A percentile compares a stretch with the other conserved stretches of the same genome.
Conservation (phyloP, 2,113 vertebrate species). For the Oryzias celebensis region DNA sequence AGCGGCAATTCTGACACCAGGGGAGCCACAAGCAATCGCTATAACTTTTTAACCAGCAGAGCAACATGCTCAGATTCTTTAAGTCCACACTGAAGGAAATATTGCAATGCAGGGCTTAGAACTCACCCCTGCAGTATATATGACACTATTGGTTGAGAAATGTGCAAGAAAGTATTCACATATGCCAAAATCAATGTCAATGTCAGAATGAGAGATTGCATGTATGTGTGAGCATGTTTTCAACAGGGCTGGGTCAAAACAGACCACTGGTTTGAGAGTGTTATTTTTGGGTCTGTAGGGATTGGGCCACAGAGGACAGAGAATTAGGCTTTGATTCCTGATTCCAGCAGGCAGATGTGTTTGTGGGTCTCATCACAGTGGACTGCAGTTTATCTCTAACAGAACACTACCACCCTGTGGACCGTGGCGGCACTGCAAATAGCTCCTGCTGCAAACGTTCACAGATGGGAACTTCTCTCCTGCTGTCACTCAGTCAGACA, state of each 20-base stretch:
- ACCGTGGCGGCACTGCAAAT: constrained; percentile 23
- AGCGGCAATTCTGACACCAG: constrained; percentile 56
- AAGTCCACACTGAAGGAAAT: constrained; percentile 15
- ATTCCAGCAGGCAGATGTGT: constrained; percentile 31
- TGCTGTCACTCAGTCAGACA: not conserved
- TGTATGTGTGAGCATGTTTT: constrained; percentile 28
- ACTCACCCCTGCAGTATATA: constrained; percentile 13
- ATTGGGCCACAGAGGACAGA: constrained; percentile 68
- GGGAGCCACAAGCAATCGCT: constrained; percentile 68
- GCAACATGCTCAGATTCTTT: constrained; percentile 1
- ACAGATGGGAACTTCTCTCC: not conserved
- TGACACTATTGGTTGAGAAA: constrained; percentile 32
- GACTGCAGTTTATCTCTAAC: constrained; percentile 25
- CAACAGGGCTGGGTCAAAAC: constrained; percentile 63
- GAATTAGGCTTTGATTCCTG: constrained; percentile 74
- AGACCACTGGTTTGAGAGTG: constrained; percentile 62
- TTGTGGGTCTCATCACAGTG: constrained; percentile 33
- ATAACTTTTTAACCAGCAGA: constrained; percentile 14
- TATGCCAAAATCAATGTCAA: constrained; percentile 42
- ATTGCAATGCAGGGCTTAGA: constrained; percentile 17
- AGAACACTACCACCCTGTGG: constrained; percentile 61
- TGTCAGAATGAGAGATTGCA: constrained; percentile 31
- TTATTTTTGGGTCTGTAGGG: constrained; percentile 71
- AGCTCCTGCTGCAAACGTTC: not conserved
- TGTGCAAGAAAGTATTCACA: constrained; percentile 37